Base-by-base conservation (phyloP, 2,113 vertebrate species). In the Melospiza georgiana region DNA sequence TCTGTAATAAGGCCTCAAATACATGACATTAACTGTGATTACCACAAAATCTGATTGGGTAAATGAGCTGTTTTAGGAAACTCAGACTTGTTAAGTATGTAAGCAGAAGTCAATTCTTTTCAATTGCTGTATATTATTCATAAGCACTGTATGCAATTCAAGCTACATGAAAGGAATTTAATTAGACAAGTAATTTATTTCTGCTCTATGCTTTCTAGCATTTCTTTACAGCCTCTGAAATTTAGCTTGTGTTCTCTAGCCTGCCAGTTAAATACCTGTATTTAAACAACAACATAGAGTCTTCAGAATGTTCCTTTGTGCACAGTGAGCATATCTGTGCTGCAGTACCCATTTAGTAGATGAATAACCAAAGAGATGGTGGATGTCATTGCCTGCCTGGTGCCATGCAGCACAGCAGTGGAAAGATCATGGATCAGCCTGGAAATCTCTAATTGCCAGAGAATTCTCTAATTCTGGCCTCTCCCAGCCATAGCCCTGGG, bases 21-120 rank as follows among this genome's bases (percentile, higher is more conserved):
- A 41, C 6, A 2, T 12, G 44, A 18, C 43, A 18, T 67, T 30
- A 88, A 51, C 33, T 66, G 10, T 48, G 22, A 71, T 84, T 92
- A 41, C 55, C 57, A 66, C 82, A 37, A 62, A 76, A 33, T 49
- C 43, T 43, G 48, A 63, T 31, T 71, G 74, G 30, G 25, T 74
- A 74, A 88, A 74, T 89, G 73, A 92, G 63, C 59, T 93, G 67
- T 44, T 93, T 57, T 79, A 65, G 73, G 77, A 84, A 89, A 61
- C 25, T 82, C 51, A 37, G 41, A 7, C 71, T 74, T 77, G 66
- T 61, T 82, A 89, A 58, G n/a, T 81, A 4, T 37, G 41, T 85
- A 82, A 85, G 84, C 58, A 84, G 43, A 80, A 95, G 63, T 86
- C 30, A 91, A 4, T 94, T 96, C 62, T 67, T 90, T 87, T 71